A percentile compares a stretch with the other conserved stretches of the same genome.
phyloP scores from a whole-genome alignment of 30 jellyfish, hydroid and myxozoan species.

The Aurelia aurita complex sp. Pacific region DNA sequence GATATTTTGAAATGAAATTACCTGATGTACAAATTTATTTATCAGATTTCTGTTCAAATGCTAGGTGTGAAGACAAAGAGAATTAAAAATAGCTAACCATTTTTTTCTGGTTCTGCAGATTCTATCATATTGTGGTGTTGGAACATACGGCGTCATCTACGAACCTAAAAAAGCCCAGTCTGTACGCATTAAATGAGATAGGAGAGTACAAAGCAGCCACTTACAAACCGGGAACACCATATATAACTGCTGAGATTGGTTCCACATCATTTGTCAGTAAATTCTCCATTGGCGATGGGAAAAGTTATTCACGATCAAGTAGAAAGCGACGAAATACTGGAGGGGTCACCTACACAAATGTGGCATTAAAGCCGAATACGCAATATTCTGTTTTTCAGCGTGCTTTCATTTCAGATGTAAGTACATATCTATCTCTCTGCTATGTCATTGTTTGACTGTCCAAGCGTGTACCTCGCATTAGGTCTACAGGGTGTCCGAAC shows the following conservation, averaged over 20 bases:
- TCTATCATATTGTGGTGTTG: slow-evolving; percentile 64
- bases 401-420: slow-evolving; percentile 56
- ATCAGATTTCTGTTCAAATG: background rate
- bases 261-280: slow-evolving; percentile 22
- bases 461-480: no score
- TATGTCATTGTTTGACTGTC: no score
- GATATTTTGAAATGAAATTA: no score
- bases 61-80: no score
- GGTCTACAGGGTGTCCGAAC: no score
- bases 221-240: slow-evolving; percentile 57
- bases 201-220: slow-evolving; percentile 47
- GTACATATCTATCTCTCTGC: background rate
- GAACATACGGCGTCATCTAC: slow-evolving; percentile 12
- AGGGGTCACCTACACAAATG: slow-evolving; percentile 41
- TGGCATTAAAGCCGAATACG: slow-evolving; percentile 53
- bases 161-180: slow-evolving; percentile 15
- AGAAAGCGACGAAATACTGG: slow-evolving; percentile 42
- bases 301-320: slow-evolving; percentile 29
- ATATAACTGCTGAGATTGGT: slow-evolving; percentile 68
- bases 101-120: slow-evolving; percentile 16
- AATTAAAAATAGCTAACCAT: background rate
- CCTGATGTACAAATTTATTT: no score
- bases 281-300: slow-evolving; percentile 83
- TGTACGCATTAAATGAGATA: slow-evolving; percentile 16
- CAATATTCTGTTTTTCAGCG: slow-evolving; percentile 63